phyloP scores from a whole-genome alignment of 2,888 invertebrate genomes.

The Syritta pipiens region DNA sequence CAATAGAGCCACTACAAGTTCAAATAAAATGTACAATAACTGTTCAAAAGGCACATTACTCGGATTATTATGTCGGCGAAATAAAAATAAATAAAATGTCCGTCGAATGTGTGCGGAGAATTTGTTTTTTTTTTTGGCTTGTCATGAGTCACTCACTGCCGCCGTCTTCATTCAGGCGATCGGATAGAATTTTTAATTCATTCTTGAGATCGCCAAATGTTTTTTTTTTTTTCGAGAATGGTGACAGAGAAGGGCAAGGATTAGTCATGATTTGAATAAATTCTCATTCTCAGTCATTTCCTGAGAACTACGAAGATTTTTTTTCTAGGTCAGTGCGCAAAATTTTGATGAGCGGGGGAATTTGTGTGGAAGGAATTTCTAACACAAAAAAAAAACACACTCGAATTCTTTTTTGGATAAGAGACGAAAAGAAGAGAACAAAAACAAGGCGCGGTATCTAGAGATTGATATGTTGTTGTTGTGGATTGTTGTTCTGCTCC shows the following conservation, averaged over 20 bases:
- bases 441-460: slow-evolving; percentile 15
- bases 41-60: slow-evolving; percentile 38
- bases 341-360: slow-evolving; percentile 14
- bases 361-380: slow-evolving; percentile 1
- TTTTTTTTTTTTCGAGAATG: slow-evolving; percentile 3
- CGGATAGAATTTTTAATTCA: slow-evolving; percentile 31
- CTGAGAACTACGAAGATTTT: background rate
- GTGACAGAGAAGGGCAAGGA: slow-evolving; percentile 10
- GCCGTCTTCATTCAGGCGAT: slow-evolving; percentile 27
- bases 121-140: background rate
- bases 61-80: slow-evolving; percentile 22
- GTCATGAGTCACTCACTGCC: slow-evolving; percentile 33
- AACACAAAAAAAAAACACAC: background rate
- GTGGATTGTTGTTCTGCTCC: background rate
- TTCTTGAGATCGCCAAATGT: slow-evolving; percentile 19
- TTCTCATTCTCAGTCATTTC: background rate
- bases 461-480: background rate
- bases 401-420: too few relatives aligned
- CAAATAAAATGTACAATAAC: slow-evolving; percentile 51
- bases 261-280: slow-evolving; percentile 27
- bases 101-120: background rate
- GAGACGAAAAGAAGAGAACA: background rate
- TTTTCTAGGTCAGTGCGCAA: slow-evolving; percentile 40
- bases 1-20: slow-evolving; percentile 50
- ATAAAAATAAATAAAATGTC: background rate